Evolutionary conservation across 1,140 invertebrate genomes (phyloP).

Genomic region (Sinonovacula constricta): DNA sequence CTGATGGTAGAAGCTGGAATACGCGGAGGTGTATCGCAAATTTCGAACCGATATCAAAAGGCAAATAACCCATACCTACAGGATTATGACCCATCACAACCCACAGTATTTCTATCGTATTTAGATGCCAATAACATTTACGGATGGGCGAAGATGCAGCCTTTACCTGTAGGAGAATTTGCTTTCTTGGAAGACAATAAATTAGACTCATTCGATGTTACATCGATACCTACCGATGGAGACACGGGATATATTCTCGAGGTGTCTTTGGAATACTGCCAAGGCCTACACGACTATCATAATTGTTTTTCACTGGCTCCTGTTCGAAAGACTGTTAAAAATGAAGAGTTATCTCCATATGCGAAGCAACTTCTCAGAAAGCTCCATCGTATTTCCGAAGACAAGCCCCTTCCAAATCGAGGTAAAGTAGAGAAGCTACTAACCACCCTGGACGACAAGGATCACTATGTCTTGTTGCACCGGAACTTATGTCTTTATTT

Average conservation of each 20-base stretch:
- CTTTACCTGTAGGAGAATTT: slow-evolving; percentile 55
- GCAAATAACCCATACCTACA: slow-evolving; percentile 53
- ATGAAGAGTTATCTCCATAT: slow-evolving; percentile 39
- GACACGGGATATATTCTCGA: too few species aligned
- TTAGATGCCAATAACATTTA: slow-evolving; percentile 24
- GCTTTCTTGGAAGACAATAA: too few species aligned
- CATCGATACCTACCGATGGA: too few species aligned
- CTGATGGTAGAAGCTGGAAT: slow-evolving; percentile 39
- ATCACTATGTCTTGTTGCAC: too few species aligned
- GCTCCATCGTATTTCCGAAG: too few species aligned
- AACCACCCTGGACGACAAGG: too few species aligned
- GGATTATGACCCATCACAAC: slow-evolving; percentile 9
- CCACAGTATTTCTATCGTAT: slow-evolving; percentile 1
- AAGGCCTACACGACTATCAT: slow-evolving; percentile 79
- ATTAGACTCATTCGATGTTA: too few species aligned
- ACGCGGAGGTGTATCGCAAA: slow-evolving; percentile 22
- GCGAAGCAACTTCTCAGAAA: neutral
- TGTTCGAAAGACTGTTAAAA: too few species aligned
- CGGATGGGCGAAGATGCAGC: slow-evolving; percentile 4
- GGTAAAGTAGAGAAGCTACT: slow-evolving; percentile 51
- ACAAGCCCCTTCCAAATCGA: neutral
- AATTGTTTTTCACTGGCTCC: slow-evolving; percentile 80
- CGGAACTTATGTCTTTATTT: too few species aligned
- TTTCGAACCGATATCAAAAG: slow-evolving; percentile 19
- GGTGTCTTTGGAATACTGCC: slow-evolving; percentile 69